phyloP scores from a whole-genome alignment of 1,140 invertebrate genomes.

The Homarus americanus region DNA sequence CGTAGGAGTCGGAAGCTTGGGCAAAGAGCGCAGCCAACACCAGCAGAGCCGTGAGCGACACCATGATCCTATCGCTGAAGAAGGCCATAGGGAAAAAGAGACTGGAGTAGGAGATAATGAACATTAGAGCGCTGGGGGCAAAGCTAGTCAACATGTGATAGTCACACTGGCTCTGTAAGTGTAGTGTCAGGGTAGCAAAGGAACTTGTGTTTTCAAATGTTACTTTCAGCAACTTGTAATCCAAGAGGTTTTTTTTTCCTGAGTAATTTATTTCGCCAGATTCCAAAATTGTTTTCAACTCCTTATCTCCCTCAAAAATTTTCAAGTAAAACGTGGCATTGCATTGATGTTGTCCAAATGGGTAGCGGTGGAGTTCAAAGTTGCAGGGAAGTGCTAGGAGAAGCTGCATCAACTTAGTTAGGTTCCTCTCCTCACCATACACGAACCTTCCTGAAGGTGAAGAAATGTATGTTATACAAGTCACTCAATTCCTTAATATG shows the following conservation, averaged over 20 bases:
- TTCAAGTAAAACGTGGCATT: conserved; percentile 26
- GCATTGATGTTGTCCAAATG: conserved; percentile 52
- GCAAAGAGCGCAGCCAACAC: conserved; percentile 13
- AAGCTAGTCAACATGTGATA: conserved; percentile 18
- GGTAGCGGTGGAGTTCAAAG: conserved; percentile 31
- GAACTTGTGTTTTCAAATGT: not conserved
- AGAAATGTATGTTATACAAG: not conserved
- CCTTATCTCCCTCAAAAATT: not conserved
- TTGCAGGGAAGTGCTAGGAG: conserved; percentile 28
- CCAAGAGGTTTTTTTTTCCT: not conserved
- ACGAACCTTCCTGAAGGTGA: conserved; percentile 18
- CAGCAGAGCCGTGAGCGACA: conserved; percentile 1
- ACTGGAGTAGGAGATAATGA: conserved; percentile 26
- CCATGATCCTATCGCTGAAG: conserved; percentile 31
- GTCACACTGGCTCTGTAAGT: conserved; percentile 5
- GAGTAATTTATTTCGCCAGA: not conserved
- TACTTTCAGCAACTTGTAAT: conserved; percentile 4
- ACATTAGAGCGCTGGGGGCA: conserved; percentile 19
- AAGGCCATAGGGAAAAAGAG: conserved; percentile 10
- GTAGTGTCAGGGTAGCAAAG: not conserved
- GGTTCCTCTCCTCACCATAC: not conserved
- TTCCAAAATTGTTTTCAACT: not conserved
- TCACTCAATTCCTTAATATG: too few relatives aligned
- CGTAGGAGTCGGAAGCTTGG: conserved; percentile 11
- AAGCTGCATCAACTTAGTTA: not conserved